phyloP scores from a whole-genome alignment of 2,888 invertebrate species.

The Ophion obscuratus region DNA sequence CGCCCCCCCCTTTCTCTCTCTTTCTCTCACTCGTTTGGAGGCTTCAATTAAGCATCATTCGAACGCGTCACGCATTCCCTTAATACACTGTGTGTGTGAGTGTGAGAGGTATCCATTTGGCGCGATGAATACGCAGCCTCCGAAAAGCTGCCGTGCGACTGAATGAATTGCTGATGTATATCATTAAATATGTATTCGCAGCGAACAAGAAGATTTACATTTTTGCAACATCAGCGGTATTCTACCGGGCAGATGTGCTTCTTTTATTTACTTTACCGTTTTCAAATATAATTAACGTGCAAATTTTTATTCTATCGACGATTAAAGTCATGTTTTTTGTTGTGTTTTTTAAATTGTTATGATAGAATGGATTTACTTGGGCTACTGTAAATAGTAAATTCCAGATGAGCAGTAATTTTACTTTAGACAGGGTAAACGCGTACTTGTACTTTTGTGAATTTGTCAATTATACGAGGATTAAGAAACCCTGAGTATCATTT shows the following conservation, averaged over 20 bases:
- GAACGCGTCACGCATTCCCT: slow-evolving; percentile 29
- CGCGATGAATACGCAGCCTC: background rate
- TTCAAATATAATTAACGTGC: background rate
- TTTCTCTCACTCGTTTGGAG: background rate
- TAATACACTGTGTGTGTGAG: background rate
- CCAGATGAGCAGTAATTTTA: too few relatives aligned
- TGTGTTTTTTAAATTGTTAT: too few relatives aligned
- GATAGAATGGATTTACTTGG: too few relatives aligned
- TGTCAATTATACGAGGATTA: too few relatives aligned
- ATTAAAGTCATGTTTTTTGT: too few relatives aligned
- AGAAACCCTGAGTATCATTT: too few relatives aligned
- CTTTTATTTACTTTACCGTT: background rate
- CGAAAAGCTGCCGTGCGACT: background rate
- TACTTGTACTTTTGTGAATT: too few relatives aligned
- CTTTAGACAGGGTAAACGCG: too few relatives aligned
- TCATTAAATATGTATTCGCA: background rate
- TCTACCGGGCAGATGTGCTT: background rate
- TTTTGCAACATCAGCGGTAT: background rate
- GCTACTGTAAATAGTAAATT: too few relatives aligned
- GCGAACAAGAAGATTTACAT: background rate
- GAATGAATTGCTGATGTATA: background rate
- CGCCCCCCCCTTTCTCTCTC: background rate
- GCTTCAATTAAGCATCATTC: slow-evolving; percentile 45
- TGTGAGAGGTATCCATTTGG: background rate
- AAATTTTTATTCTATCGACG: background rate